phyloP scores from a whole-genome alignment of 1,140 invertebrate species.

The Arctopsyche grandis region DNA sequence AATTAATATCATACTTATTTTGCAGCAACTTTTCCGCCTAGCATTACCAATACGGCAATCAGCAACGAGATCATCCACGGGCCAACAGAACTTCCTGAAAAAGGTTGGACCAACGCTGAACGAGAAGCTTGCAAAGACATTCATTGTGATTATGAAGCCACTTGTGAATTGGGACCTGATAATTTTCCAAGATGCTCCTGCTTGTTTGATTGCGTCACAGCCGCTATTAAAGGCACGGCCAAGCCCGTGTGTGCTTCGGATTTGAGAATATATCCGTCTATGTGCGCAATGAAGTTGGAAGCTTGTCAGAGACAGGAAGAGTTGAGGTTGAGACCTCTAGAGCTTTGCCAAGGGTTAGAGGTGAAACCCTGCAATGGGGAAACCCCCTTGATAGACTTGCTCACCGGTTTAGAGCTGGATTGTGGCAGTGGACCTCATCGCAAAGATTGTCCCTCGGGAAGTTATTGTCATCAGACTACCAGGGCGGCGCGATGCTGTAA shows the following conservation, averaged over 20 bases:
- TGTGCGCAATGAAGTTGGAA: slow-evolving; percentile 88
- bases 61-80: slow-evolving; percentile 52
- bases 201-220: slow-evolving; percentile 74
- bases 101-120: slow-evolving; percentile 58
- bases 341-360: slow-evolving; percentile 80
- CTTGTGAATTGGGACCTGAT: slow-evolving; percentile 79
- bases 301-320: slow-evolving; percentile 85
- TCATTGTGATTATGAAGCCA: slow-evolving; percentile 84
- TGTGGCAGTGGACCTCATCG: slow-evolving; percentile 81
- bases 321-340: slow-evolving; percentile 76
- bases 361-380: slow-evolving; percentile 87
- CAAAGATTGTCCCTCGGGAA: slow-evolving; percentile 82
- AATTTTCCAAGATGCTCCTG: slow-evolving; percentile 79
- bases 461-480: slow-evolving; percentile 84
- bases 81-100: slow-evolving; percentile 50
- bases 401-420: slow-evolving; percentile 77
- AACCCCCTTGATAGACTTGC: slow-evolving; percentile 74
- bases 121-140: slow-evolving; percentile 80
- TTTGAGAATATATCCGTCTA: slow-evolving; percentile 80
- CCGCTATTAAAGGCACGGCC: slow-evolving; percentile 65
- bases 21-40: slow-evolving; percentile 57
- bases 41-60: slow-evolving; percentile 57
- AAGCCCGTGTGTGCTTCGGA: slow-evolving; percentile 85
- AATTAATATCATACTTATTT: no score
- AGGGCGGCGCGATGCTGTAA: slow-evolving; percentile 84